Conservation (phyloP, 2,797 vertebrate species). For the Poliocrania exsul region DNA sequence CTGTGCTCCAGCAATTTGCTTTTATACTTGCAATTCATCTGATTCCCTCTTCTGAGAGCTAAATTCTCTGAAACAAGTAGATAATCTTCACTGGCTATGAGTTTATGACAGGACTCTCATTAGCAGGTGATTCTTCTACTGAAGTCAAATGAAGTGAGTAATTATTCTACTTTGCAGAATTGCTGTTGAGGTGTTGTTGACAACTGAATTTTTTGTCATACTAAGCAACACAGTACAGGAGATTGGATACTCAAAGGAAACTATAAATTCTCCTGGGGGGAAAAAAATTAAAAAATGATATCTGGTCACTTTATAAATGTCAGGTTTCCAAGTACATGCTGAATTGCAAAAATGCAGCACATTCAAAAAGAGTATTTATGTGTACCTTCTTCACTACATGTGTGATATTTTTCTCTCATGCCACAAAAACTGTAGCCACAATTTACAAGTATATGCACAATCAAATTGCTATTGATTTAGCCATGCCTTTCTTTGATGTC, state of each 20-base stretch:
- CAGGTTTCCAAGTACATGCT: constrained; percentile 55
- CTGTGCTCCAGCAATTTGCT: constrained; percentile 23
- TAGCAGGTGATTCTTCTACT: constrained; percentile 24
- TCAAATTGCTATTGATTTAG: constrained; percentile 81
- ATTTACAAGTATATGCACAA: constrained; percentile 79
- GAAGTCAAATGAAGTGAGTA: constrained; percentile 6
- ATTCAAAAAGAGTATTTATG: constrained; percentile 69
- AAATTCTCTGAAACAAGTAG: constrained; percentile 37
- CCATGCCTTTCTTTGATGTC: constrained; percentile 77
- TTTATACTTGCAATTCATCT: constrained; percentile 22
- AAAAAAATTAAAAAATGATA: not conserved
- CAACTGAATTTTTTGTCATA: constrained; percentile 34
- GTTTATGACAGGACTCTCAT: constrained; percentile 42
- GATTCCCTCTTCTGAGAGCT: constrained; percentile 2
- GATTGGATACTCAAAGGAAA: constrained; percentile 22
- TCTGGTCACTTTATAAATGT: constrained; percentile 58
- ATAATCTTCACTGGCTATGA: not conserved
- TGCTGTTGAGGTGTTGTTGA: not conserved
- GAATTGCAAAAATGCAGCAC: constrained; percentile 67
- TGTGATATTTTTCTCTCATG: constrained; percentile 65
- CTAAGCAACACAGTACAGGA: constrained; percentile 29
- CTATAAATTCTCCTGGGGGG: constrained; percentile 30
- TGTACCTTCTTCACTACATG: constrained; percentile 61
- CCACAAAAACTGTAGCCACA: constrained; percentile 75
- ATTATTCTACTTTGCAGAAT: constrained; percentile 30